Base-by-base conservation (phyloP, 2,113 vertebrate genomes). In the Chelonoidis abingdonii region DNA sequence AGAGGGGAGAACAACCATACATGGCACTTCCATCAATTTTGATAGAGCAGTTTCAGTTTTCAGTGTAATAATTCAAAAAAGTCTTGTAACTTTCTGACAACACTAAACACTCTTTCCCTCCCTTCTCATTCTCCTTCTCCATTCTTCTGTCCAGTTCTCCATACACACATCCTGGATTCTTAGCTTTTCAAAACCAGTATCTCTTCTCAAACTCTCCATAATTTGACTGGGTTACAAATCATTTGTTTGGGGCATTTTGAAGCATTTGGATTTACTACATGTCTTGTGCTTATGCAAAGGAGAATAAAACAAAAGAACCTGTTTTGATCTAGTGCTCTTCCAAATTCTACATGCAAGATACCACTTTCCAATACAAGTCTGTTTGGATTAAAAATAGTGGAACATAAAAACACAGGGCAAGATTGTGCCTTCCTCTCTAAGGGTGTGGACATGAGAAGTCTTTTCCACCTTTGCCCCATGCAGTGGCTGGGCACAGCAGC, bases 1-100 rank as follows among this genome's bases (percentile, higher is more conserved):
- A 72, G 41, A 90, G 35, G 41, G 44, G 47, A 84, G 41, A 90
- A 88, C 80, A 78, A 59, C 65, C n/a, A 93, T 88, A 47, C 84
- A 49, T 57, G 84, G 75, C 59, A 91, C n/a, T 93, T 93, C 50
- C 81, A 94, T 92, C 93, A 72, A 31, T 81, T 90, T 75, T 94
- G 95, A 95, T 80, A 89, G 83, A 91, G 76, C 65, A 87, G 87
- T 91, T 95, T 93, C 88, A 94, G 87, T 88, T 92, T 93, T 84
- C 88, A 87, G 54, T 86, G 80, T 69, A 89, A 89, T 92, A 83
- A 94, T 87, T 89, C 84, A 76, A 95, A 93, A 83, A 93, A 83
- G 80, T 93, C 82, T 25, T 17, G 25, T 21, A 59, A 11, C 22
- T 91, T 88, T 91, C 90, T 88, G 35, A 83, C 65, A 72, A 89